These are phyloP conservation scores for Myzus persicae DNA, from an alignment of 1,140 invertebrate species.

Conservation along the genomic window DNA sequence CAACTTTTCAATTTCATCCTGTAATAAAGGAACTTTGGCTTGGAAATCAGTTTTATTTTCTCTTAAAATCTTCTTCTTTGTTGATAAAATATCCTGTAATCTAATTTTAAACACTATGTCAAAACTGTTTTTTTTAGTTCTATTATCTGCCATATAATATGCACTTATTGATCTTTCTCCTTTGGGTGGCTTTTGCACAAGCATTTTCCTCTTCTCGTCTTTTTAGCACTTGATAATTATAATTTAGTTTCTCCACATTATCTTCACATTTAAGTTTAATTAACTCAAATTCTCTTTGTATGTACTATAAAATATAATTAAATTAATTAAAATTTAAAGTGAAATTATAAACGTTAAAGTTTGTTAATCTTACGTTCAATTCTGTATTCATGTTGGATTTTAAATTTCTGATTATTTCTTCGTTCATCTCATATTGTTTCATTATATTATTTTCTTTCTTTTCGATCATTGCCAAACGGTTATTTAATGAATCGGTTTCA, in stretches of 20 bases:
- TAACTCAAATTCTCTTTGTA: constrained; percentile 67
- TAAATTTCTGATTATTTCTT: constrained; percentile 46
- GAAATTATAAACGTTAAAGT: not conserved
- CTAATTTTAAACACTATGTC: not conserved
- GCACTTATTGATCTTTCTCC: constrained; percentile 65
- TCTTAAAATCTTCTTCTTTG: constrained; percentile 15
- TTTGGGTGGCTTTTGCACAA: constrained; percentile 66
- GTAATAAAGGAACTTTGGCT: constrained; percentile 15
- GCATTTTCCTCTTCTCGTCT: constrained; percentile 68
- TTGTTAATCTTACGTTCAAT: constrained; percentile 11
- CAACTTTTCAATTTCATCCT: constrained; percentile 28
- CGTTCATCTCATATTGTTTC: constrained; percentile 41
- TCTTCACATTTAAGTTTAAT: constrained; percentile 67
- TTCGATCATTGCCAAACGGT: constrained; percentile 40
- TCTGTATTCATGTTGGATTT: constrained; percentile 37
- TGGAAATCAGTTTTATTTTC: constrained; percentile 38
- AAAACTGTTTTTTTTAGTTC: not conserved
- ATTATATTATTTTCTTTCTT: constrained; percentile 57
- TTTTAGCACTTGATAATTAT: constrained; percentile 68
- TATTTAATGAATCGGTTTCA: constrained; percentile 11
- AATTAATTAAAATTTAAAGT: not conserved
- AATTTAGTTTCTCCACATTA: constrained; percentile 68
- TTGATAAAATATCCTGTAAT: constrained; percentile 46
- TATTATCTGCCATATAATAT: not conserved
- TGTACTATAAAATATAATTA: constrained; percentile 61